These are phyloP conservation scores for Onychorhynchus coronatus DNA, from an alignment of 2,113 vertebrate species.

Conservation along the genomic window DNA sequence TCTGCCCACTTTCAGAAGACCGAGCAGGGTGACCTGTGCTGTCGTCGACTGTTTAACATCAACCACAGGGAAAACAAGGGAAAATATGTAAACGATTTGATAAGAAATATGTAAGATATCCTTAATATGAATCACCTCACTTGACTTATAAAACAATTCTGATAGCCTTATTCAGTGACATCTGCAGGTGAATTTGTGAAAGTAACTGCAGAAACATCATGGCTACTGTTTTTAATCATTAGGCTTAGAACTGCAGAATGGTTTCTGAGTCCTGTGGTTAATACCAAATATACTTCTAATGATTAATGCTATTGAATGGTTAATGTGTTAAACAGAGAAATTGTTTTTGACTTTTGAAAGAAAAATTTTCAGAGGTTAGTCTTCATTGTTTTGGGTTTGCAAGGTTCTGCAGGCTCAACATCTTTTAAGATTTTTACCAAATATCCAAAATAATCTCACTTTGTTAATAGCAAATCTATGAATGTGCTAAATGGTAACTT, in stretches of 20 bases:
- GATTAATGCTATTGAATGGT: background rate
- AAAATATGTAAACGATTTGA: rapidly evolving
- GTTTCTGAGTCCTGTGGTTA: background rate
- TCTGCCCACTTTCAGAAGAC: background rate
- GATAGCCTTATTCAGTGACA: background rate
- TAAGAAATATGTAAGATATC: background rate
- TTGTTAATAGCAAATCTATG: background rate
- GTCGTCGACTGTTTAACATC: background rate
- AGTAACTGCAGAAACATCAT: background rate
- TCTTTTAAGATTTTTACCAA: background rate
- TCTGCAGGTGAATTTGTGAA: background rate
- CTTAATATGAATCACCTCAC: background rate
- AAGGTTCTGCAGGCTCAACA: background rate
- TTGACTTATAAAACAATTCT: background rate
- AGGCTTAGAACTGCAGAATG: background rate
- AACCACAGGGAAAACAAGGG: background rate
- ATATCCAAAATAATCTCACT: background rate
- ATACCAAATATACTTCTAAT: background rate
- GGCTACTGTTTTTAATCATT: background rate
- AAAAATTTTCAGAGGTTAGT: background rate
- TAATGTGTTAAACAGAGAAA: background rate
- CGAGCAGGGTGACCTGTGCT: background rate
- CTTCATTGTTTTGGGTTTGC: background rate
- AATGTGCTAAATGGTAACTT: background rate
- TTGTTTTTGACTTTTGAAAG: background rate